These are phyloP conservation scores for Cataglyphis albicans DNA, from an alignment of 2,888 invertebrate species.

Conservation along the genomic window DNA sequence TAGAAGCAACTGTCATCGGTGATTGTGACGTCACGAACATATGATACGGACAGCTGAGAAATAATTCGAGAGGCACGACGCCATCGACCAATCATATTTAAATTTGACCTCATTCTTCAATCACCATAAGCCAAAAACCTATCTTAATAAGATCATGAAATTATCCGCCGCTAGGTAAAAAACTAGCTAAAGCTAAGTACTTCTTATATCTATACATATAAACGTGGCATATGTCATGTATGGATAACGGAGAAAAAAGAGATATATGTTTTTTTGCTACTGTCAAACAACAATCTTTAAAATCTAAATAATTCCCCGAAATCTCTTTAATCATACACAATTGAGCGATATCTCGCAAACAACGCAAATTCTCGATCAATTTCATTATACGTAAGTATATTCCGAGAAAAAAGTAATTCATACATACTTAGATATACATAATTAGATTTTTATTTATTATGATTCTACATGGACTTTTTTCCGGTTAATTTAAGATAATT, in stretches of 20 bases:
- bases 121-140: background rate
- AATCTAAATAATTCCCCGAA: background rate
- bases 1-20: constrained; percentile 29
- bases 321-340: background rate
- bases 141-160: background rate
- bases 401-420: background rate
- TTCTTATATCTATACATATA: background rate
- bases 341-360: background rate
- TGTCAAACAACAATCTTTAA: constrained; percentile 8
- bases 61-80: constrained; percentile 52
- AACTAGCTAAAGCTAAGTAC: background rate
- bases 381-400: background rate
- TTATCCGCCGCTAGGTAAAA: background rate
- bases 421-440: background rate
- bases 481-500: background rate
- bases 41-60: constrained; percentile 21
- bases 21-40: constrained; percentile 56
- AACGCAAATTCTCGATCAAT: background rate
- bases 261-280: background rate
- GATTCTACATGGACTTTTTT: background rate
- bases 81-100: constrained; percentile 48
- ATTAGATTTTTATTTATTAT: background rate
- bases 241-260: background rate
- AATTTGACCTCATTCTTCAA: background rate
- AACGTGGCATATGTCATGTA: background rate